phyloP scores from a whole-genome alignment of 2,113 vertebrate genomes.

The Mobula birostris region DNA sequence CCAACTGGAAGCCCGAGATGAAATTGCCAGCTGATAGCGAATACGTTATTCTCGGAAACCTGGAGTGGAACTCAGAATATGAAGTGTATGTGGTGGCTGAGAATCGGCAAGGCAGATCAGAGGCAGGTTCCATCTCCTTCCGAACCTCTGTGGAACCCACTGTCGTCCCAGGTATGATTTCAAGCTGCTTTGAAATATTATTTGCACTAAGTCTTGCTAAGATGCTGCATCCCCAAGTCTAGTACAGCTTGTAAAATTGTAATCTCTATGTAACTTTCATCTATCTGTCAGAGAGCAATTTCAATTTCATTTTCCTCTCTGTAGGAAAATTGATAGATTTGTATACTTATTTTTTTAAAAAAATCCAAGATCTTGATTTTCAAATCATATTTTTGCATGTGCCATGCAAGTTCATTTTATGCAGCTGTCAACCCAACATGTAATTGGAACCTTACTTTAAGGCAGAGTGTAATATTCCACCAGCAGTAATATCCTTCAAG shows the following conservation, averaged over 20 bases:
- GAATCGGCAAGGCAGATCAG: conserved; percentile 87
- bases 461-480: neutral
- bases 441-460: neutral
- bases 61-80: conserved; percentile 92
- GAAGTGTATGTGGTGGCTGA: conserved; percentile 82
- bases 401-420: neutral
- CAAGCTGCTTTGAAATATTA: conserved; percentile 30
- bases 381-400: neutral
- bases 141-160: conserved; percentile 76
- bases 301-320: neutral
- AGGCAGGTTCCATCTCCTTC: conserved; percentile 71
- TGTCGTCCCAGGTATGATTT: conserved; percentile 76
- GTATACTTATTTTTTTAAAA: neutral
- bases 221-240: conserved; percentile 47
- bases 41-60: conserved; percentile 66
- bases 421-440: neutral
- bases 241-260: neutral
- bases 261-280: neutral
- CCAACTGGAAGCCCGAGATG: conserved; percentile 85
- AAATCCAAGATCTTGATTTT: neutral
- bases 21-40: conserved; percentile 72
- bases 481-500: neutral
- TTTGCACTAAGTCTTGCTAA: conserved; percentile 57
- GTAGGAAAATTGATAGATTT: neutral
- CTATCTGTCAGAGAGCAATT: neutral